Evolutionary conservation across 2,888 invertebrate genomes (phyloP).

Genomic region (Halocaridina rubra): DNA sequence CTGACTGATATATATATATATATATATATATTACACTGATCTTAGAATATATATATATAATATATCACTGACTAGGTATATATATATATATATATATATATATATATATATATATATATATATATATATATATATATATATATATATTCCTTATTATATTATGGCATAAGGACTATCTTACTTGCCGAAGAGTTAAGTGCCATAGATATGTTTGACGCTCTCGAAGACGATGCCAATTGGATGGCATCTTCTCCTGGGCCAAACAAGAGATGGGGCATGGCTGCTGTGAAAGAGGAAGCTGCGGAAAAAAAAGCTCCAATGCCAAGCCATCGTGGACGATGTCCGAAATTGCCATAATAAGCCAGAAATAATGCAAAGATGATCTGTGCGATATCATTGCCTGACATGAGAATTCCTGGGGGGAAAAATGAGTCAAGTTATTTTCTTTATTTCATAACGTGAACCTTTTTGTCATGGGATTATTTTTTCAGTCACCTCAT

Average conservation of each 20-base stretch:
- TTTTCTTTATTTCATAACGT: too few relatives aligned
- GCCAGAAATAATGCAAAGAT: slow-evolving; percentile 69
- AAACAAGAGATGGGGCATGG: slow-evolving; percentile 58
- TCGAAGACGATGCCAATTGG: not conserved
- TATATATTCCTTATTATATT: not conserved
- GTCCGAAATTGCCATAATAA: slow-evolving; percentile 60
- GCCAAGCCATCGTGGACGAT: slow-evolving; percentile 62
- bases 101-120: not conserved
- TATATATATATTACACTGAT: not conserved
- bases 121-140: not conserved
- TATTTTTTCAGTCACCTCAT: too few relatives aligned
- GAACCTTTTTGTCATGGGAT: too few relatives aligned
- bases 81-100: not conserved
- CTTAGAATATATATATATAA: not conserved
- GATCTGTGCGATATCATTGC: slow-evolving; percentile 80
- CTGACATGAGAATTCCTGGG: slow-evolving; percentile 68
- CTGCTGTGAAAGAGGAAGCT: slow-evolving; percentile 51
- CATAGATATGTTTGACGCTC: not conserved
- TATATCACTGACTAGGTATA: too few relatives aligned
- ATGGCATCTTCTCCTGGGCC: slow-evolving; percentile 52
- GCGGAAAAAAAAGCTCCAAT: slow-evolving; percentile 56
- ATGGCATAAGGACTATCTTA: not conserved
- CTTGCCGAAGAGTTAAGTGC: not conserved
- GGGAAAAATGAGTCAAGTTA: too few relatives aligned
- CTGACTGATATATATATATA: not conserved